Evolutionary conservation across 2,113 vertebrate genomes (phyloP).

Genomic region (Corythaeola cristata): DNA sequence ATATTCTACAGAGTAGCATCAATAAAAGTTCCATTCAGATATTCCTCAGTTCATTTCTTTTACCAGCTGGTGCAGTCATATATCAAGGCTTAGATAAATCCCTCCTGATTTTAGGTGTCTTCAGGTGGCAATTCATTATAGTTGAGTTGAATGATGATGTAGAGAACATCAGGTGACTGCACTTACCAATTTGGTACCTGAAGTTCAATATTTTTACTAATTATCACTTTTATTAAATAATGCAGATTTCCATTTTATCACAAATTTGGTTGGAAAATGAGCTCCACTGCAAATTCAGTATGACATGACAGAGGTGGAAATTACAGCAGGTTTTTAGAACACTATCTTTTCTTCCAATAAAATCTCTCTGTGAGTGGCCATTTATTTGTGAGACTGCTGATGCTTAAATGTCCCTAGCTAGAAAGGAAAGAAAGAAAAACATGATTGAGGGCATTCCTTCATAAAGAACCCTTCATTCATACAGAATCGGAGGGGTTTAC

Average conservation of each 20-base stretch:
- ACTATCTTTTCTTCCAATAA: background rate
- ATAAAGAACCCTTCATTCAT: background rate
- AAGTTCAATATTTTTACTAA: background rate
- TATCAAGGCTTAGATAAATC: background rate
- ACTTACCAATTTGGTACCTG: background rate
- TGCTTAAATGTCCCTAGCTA: background rate
- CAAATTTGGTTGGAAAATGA: background rate
- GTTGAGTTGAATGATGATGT: background rate
- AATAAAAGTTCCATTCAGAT: background rate
- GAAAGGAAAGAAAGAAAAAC: background rate
- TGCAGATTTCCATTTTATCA: background rate
- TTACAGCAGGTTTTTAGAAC: background rate
- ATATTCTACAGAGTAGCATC: background rate
- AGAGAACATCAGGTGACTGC: background rate
- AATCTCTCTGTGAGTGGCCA: background rate
- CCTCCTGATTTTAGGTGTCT: background rate
- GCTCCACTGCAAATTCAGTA: background rate
- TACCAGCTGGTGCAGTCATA: background rate
- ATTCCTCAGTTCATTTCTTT: background rate
- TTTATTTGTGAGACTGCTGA: background rate
- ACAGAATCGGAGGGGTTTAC: background rate
- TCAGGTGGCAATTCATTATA: background rate
- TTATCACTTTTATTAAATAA: background rate
- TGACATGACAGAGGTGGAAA: background rate
- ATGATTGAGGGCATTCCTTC: background rate